These are phyloP conservation scores for Zoroaster sp. DNA, from an alignment of 53 echinoderm and acorn worm species.

Conservation along the genomic window DNA sequence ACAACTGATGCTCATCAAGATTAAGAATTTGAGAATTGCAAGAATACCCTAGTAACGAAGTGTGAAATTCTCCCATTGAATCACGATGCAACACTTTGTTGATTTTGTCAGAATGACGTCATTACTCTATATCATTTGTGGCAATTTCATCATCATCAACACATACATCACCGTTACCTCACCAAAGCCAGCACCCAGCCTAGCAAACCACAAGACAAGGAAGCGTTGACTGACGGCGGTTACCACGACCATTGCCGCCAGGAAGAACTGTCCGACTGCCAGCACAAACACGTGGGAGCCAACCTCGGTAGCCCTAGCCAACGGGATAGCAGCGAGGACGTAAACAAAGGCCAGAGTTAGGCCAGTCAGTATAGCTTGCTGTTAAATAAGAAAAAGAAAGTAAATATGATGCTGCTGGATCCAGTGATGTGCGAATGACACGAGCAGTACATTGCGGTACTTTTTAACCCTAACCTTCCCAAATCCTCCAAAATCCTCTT, in stretches of 20 bases:
- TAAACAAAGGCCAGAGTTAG: conserved; percentile 61
- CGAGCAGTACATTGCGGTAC: too few species aligned
- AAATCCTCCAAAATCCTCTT: too few species aligned
- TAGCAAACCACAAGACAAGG: conserved; percentile 59
- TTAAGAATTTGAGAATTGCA: too few species aligned
- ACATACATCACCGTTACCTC: conserved; percentile 47
- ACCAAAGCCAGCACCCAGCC: conserved; percentile 65
- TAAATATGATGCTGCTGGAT: too few species aligned
- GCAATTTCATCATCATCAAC: neutral
- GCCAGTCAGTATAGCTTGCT: conserved; percentile 80
- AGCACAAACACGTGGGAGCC: conserved; percentile 56
- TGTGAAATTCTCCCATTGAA: too few species aligned
- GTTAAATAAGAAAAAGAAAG: conserved; percentile 13
- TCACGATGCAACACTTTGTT: too few species aligned
- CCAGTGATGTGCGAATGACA: too few species aligned
- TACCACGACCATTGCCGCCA: conserved; percentile 56
- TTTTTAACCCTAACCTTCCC: too few species aligned
- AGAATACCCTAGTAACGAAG: too few species aligned
- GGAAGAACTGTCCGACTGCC: conserved; percentile 41
- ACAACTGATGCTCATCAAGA: too few species aligned
- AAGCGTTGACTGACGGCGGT: conserved; percentile 52
- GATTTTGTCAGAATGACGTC: too few species aligned
- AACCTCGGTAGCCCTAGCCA: conserved; percentile 57
- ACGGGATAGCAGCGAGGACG: conserved; percentile 63
- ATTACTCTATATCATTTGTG: too few species aligned